Base-by-base conservation (phyloP, 2,797 vertebrate genomes). In the Sebastes paucispinis region DNA sequence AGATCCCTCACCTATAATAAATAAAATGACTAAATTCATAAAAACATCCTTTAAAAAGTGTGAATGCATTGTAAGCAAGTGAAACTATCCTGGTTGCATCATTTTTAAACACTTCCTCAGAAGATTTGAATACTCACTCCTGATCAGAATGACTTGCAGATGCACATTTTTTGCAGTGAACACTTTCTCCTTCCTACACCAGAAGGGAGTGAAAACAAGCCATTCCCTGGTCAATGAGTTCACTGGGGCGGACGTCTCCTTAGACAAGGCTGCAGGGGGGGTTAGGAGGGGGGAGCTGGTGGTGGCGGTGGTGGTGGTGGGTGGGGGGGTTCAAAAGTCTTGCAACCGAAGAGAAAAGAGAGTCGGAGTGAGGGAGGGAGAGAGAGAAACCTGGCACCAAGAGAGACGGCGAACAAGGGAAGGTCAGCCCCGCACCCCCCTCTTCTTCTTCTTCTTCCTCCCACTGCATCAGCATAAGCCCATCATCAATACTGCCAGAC, bases 171-270 rank as follows among this genome's bases (percentile, higher is more conserved):
- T 87, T 90, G 65, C 81, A 89, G 79, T 2, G 25, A 83, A 16
- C 62, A n/a, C 57, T 65, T 70, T 85, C 76, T 87, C 70, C 83
- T 83, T 86, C 77, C 63, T 79, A 34, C 87, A 86, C 82, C 76
- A 86, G 86, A 88, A 83, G 81, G 84, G 86, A 92, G 91, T 81
- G 84, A 93, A 93, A 94, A 93, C 88, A 92, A 93, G 86, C 71
- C 83, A 75, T 91, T 87, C 85, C 76, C 89, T 94, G 94, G 94
- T 95, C 95, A 95, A 87, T 87, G 93, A 94, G 94, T 96, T 96
- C 94, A 95, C 66, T 54, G 83, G 85, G 92, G 88, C 85, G 82
- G 87, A 91, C 73, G 80, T 83, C 89, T 95, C 86, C 87, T 83
- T 80, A 89, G 90, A 88, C 74, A 63, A 87, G 79, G 79, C 83